Conservation (phyloP, 2,113 vertebrate genomes). For the Salvelinus alpinus region DNA sequence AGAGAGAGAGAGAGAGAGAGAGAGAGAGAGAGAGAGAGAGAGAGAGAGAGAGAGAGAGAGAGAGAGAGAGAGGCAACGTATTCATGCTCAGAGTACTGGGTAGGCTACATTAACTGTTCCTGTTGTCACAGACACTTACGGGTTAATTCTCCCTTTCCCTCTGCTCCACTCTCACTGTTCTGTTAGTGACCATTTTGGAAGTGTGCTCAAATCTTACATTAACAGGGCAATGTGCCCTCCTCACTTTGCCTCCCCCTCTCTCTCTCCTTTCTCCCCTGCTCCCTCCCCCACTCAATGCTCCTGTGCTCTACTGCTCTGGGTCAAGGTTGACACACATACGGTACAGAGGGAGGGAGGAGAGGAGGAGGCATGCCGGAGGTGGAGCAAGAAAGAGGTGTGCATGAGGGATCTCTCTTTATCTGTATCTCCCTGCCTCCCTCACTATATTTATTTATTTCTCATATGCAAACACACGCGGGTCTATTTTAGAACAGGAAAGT, state of each 20-base stretch:
- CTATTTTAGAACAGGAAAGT: background rate
- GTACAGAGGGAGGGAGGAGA: background rate
- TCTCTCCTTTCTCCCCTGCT: background rate
- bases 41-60: too few relatives aligned
- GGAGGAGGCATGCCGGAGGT: background rate
- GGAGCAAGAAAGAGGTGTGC: background rate
- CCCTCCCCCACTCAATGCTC: background rate
- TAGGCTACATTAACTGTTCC: too few relatives aligned
- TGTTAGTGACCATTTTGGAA: too few relatives aligned
- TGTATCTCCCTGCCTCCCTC: constrained; percentile 8
- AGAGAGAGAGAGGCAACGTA: too few relatives aligned
- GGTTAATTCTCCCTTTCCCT: background rate
- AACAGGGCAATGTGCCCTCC: too few relatives aligned
- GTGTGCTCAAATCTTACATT: too few relatives aligned
- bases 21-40: too few relatives aligned
- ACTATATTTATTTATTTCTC: background rate
- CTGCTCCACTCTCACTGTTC: background rate
- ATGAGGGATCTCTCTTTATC: background rate
- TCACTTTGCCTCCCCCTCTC: too few relatives aligned
- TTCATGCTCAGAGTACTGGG: too few relatives aligned
- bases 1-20: too few relatives aligned
- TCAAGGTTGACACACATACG: constrained; percentile 39
- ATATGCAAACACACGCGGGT: background rate
- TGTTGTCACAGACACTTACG: too few relatives aligned
- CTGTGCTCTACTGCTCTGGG: constrained; percentile 17